Evolutionary conservation across 2,113 vertebrate genomes (phyloP).

Genomic region (Nannospalax galili): DNA sequence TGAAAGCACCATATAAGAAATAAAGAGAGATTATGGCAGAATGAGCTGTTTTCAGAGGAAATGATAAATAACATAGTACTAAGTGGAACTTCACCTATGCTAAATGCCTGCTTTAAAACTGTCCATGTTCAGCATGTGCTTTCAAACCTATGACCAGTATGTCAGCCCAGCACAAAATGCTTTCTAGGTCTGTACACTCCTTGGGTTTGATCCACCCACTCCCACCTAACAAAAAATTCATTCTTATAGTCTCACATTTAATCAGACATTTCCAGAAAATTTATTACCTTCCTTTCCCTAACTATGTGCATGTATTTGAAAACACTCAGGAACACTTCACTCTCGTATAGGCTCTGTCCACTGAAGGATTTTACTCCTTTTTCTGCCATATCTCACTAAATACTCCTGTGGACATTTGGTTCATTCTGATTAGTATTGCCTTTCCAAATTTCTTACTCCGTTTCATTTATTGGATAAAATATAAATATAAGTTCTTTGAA

Average conservation of each 20-base stretch:
- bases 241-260: no score
- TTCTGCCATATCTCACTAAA: neutral
- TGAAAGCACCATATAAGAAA: neutral
- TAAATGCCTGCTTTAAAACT: neutral
- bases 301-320: neutral
- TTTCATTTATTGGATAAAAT: neutral
- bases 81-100: neutral
- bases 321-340: accelerated
- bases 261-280: no score
- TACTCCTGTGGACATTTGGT: neutral
- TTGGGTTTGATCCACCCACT: neutral
- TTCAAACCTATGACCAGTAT: neutral
- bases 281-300: neutral
- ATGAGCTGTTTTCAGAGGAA: neutral
- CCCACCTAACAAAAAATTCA: no score
- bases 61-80: neutral
- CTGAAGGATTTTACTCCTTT: no score
- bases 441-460: neutral
- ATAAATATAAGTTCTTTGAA: neutral
- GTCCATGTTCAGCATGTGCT: no score
- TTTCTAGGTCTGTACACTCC: neutral
- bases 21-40: neutral
- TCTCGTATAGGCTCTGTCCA: neutral
- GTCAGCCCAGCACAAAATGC: neutral
- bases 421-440: neutral